A percentile compares a stretch with the other conserved stretches of the same genome.
Evolutionary conservation across 2,888 invertebrate species (phyloP).

Genomic region (Amorpha juglandis): DNA sequence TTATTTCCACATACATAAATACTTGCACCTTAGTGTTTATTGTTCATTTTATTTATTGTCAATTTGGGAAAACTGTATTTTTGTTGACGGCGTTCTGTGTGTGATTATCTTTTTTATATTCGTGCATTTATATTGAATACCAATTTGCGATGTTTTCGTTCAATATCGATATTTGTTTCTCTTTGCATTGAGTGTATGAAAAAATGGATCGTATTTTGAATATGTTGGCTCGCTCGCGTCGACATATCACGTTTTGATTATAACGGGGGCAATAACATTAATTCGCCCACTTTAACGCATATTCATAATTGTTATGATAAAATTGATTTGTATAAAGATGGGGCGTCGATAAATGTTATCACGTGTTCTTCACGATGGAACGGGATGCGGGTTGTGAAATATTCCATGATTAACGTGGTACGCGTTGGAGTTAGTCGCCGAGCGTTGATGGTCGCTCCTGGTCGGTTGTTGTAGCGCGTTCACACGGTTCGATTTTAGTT

Average conservation of each 20-base stretch:
- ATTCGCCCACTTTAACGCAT: constrained; percentile 14
- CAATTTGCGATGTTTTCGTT: constrained; percentile 56
- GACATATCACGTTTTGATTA: constrained; percentile 9
- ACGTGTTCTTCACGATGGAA: constrained; percentile 34
- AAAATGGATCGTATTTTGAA: constrained; percentile 30
- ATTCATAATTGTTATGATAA: constrained; percentile 22
- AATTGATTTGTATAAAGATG: constrained; percentile 30
- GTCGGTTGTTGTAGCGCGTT: constrained; percentile 3
- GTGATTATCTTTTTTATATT: constrained; percentile 54
- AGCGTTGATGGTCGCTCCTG: not conserved
- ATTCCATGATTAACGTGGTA: constrained; percentile 42
- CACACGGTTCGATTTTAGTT: too few relatives aligned
- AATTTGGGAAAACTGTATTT: constrained; percentile 55
- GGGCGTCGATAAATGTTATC: constrained; percentile 32
- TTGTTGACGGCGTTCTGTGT: constrained; percentile 49
- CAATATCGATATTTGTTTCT: constrained; percentile 54
- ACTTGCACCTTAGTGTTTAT: constrained; percentile 34
- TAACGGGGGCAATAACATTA: constrained; percentile 16
- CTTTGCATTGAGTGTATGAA: constrained; percentile 55
- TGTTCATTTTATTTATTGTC: constrained; percentile 49
- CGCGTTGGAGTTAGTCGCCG: not conserved
- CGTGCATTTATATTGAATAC: constrained; percentile 51
- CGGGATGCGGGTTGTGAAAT: constrained; percentile 43
- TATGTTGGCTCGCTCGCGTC: constrained; percentile 9
- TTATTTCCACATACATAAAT: constrained; percentile 37